A percentile compares a stretch with the other conserved stretches of the same genome.
These are phyloP conservation scores for Ictalurus punctatus DNA, from an alignment of 2,113 vertebrate genomes.

Conservation along the genomic window DNA sequence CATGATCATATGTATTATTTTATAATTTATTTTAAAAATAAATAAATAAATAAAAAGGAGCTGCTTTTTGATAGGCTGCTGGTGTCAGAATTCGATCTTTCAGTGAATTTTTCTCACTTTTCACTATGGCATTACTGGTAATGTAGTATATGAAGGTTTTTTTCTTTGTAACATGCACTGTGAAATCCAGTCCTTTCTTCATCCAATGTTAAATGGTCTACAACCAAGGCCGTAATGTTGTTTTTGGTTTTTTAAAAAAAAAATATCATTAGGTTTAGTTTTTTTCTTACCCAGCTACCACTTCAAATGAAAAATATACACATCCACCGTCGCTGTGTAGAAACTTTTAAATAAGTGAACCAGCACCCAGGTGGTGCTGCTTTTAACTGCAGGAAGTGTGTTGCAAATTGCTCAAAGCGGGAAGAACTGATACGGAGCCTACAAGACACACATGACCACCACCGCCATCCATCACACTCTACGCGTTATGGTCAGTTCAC, in stretches of 20 bases:
- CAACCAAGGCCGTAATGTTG: background rate
- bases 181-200: background rate
- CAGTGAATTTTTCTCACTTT: too few relatives aligned
- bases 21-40: too few relatives aligned
- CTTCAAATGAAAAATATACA: background rate
- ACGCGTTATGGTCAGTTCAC: conserved; percentile 9
- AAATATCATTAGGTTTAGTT: too few relatives aligned
- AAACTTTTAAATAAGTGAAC: background rate
- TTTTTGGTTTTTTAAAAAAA: too few relatives aligned
- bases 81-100: too few relatives aligned
- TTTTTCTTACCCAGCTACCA: background rate
- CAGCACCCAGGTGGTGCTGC: background rate
- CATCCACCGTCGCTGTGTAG: background rate
- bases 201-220: background rate
- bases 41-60: too few relatives aligned
- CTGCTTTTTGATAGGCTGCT: too few relatives aligned
- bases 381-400: background rate
- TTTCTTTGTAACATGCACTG: too few relatives aligned
- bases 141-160: too few relatives aligned
- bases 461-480: conserved; percentile 58
- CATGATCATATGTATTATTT: too few relatives aligned
- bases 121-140: too few relatives aligned
- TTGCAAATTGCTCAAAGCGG: conserved; percentile 36
- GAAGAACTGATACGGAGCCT: conserved; percentile 31
- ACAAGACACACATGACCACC: conserved; percentile 25